Base-by-base conservation (phyloP, 2,113 vertebrate genomes). In the Colaptes auratus region DNA sequence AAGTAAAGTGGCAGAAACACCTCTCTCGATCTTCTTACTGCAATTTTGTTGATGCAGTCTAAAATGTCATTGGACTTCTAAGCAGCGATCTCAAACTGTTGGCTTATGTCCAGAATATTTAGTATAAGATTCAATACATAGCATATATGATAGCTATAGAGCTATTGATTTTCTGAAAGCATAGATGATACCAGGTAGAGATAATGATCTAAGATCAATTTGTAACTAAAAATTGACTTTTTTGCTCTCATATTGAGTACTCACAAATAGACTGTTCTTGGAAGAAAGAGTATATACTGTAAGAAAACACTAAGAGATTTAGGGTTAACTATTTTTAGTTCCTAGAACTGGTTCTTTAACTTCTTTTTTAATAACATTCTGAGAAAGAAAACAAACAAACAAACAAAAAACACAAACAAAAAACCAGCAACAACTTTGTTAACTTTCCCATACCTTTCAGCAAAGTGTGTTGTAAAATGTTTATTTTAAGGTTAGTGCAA, bases 161-260 rank as follows among this genome's bases (percentile, higher is more conserved):
- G 7, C 4, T 87, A 87, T 89, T 88, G 92, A 86, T 93, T 87
- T 94, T 91, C 35, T 92, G 46, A 75, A 60, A 44, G 39, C 36
- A 63, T 9, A 76, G 28, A 70, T 66, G 39, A 73, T 46, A 65
- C 5, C 42, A 36, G 33, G 23, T 30, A 67, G 52, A 81, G 21
- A 59, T 77, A 80, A 74, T 48, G 36, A 85, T 83, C 14, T 23
- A 74, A 92, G 93, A 87, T 88, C 59, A 89, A 73, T 36, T 73
- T 16, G 25, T 82, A 67, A 63, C 16, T 66, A 35, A 87, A 96
- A 59, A 30, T n/a, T 92, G 28, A 58, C 28, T 73, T 89, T 39
- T 36, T 15, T 83, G 35, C 27, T 92, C 30, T 73, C 10, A 28
- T 58, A 72, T 28, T 46, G 55, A 84, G 52, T 86, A 23, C 6